A percentile compares a stretch with the other conserved stretches of the same genome.
These are phyloP conservation scores for Habropoda laboriosa DNA, from an alignment of 1,140 invertebrate genomes.

Conservation along the genomic window DNA sequence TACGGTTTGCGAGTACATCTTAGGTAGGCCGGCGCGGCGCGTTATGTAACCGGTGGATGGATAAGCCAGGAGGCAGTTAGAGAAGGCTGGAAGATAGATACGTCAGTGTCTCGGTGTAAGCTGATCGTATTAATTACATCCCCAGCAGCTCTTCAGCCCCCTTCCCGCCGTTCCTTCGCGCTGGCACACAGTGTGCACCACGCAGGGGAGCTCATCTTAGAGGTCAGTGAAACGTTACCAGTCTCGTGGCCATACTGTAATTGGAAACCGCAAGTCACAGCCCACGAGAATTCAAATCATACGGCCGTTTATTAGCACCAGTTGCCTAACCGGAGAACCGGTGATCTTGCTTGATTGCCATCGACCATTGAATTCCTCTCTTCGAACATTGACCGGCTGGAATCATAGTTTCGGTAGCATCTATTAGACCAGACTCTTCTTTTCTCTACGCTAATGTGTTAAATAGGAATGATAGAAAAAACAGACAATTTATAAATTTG, in stretches of 20 bases:
- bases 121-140: conserved; percentile 76
- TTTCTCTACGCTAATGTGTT: too few species aligned
- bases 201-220: conserved; percentile 61
- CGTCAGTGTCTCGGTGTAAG: conserved; percentile 72
- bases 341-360: conserved; percentile 33
- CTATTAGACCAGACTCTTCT: too few species aligned
- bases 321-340: neutral
- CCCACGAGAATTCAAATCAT: conserved; percentile 50
- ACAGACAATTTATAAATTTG: too few species aligned
- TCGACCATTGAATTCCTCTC: conserved; percentile 14
- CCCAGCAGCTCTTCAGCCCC: conserved; percentile 51
- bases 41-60: conserved; percentile 67
- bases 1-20: conserved; percentile 59
- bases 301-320: conserved; percentile 42
- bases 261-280: conserved; percentile 72
- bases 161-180: conserved; percentile 29
- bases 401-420: too few species aligned
- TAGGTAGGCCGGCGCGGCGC: conserved; percentile 66
- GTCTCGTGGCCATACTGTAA: conserved; percentile 67
- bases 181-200: conserved; percentile 28
- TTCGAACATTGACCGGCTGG: neutral
- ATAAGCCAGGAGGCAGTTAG: conserved; percentile 49
- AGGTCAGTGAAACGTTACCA: conserved; percentile 70
- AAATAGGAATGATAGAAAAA: too few species aligned
- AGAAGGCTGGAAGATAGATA: conserved; percentile 72